A percentile compares a stretch with the other conserved stretches of the same genome.
These are phyloP conservation scores for Noctilio leporinus DNA, from an alignment of 2,113 vertebrate genomes.

Conservation along the genomic window DNA sequence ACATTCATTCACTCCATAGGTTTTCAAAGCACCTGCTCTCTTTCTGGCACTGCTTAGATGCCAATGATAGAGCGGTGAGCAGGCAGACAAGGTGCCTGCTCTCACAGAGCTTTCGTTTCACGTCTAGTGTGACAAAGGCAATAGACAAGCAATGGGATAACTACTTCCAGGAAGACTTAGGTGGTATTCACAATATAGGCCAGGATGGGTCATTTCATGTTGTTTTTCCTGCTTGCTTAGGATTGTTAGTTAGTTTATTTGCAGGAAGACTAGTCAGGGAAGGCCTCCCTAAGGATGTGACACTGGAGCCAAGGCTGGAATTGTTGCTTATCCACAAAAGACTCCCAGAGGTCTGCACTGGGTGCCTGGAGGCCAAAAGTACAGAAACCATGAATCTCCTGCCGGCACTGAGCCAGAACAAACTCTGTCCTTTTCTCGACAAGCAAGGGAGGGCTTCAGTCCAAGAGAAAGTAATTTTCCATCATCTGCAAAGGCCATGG, in stretches of 20 bases:
- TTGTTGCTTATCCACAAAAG: not conserved
- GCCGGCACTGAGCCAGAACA: not conserved
- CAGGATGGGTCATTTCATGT: not conserved
- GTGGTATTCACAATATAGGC: not conserved
- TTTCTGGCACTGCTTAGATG: not conserved
- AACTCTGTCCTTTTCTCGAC: not conserved
- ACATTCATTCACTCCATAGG: not conserved
- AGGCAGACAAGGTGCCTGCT: not conserved
- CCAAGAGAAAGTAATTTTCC: constrained; percentile 40
- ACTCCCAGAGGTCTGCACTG: not conserved
- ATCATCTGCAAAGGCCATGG: not conserved
- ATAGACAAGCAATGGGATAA: not conserved
- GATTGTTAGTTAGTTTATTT: not conserved
- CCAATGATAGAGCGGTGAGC: not conserved
- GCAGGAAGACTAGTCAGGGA: not conserved
- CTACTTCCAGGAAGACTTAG: not conserved
- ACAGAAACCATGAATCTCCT: not conserved
- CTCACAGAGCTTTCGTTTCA: not conserved
- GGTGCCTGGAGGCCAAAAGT: not conserved
- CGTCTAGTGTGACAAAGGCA: not conserved
- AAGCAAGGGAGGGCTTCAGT: constrained; percentile 5
- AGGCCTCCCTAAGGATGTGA: not conserved
- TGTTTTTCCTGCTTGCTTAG: not conserved
- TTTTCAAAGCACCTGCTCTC: not conserved
- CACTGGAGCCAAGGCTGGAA: not conserved